Evolutionary conservation across 2,797 vertebrate genomes (phyloP).

Genomic region (Cossypha caffra): DNA sequence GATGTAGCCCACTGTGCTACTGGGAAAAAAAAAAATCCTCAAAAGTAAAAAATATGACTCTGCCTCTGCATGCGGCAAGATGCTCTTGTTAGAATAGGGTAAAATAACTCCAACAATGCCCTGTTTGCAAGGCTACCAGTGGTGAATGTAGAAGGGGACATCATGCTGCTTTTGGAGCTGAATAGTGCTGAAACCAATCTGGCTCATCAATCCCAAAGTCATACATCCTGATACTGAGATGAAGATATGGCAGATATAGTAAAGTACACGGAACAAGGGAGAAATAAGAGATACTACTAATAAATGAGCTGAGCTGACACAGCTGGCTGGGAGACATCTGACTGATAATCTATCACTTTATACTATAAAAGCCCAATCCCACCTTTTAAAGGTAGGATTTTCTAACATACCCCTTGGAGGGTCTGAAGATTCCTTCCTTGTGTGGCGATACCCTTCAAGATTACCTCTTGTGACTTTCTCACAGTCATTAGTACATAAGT

Average conservation of each 20-base stretch:
- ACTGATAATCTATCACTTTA: neutral
- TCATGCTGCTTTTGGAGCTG: neutral
- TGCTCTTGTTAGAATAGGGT: neutral
- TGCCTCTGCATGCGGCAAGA: neutral
- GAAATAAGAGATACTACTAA: neutral
- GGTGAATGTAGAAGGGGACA: neutral
- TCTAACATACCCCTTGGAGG: neutral
- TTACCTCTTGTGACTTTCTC: neutral
- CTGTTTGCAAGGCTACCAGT: neutral
- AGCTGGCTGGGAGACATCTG: neutral
- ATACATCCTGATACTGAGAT: neutral
- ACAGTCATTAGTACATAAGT: neutral
- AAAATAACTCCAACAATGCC: neutral
- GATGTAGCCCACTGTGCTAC: neutral
- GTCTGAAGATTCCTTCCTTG: no score
- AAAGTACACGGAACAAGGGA: fast-evolving
- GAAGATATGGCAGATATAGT: neutral
- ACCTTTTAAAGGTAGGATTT: neutral
- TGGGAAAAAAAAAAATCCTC: neutral
- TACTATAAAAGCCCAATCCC: neutral
- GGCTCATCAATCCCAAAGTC: neutral
- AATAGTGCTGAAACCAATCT: neutral
- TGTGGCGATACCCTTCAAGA: no score
- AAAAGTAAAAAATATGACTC: neutral
- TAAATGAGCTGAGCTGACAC: neutral